phyloP scores from a whole-genome alignment of 2,888 invertebrate species.

The Chymomyza procnemis region DNA sequence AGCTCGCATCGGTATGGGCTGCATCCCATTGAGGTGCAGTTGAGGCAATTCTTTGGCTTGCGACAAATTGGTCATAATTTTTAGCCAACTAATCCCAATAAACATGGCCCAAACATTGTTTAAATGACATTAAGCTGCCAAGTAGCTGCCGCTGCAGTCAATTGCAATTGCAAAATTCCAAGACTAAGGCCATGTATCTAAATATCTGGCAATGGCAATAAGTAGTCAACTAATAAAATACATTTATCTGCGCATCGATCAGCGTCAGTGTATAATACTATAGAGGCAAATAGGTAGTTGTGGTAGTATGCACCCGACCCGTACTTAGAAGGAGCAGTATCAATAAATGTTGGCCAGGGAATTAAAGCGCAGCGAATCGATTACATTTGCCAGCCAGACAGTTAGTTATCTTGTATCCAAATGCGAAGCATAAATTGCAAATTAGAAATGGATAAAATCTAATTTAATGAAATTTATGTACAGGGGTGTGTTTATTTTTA shows the following conservation, averaged over 20 bases:
- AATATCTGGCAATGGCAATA: slow-evolving; percentile 18
- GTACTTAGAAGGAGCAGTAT: slow-evolving; percentile 3
- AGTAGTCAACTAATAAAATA: slow-evolving; percentile 59
- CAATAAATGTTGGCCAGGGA: slow-evolving; percentile 30
- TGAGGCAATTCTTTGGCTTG: slow-evolving; percentile 25
- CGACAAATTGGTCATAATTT: slow-evolving; percentile 75
- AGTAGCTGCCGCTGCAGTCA: neutral
- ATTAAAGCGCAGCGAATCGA: slow-evolving; percentile 53
- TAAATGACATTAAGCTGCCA: slow-evolving; percentile 71
- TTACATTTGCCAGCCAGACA: slow-evolving; percentile 21
- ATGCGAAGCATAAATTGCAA: slow-evolving; percentile 61
- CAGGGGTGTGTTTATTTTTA: neutral
- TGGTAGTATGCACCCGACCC: neutral
- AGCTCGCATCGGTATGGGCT: slow-evolving; percentile 3
- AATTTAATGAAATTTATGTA: slow-evolving; percentile 55
- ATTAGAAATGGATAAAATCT: slow-evolving; percentile 65
- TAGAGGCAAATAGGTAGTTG: neutral
- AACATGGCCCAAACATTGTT: slow-evolving; percentile 71
- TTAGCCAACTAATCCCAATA: slow-evolving; percentile 74
- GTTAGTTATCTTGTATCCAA: slow-evolving; percentile 7
- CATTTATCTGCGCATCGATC: slow-evolving; percentile 70
- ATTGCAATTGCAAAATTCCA: neutral
- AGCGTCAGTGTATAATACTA: slow-evolving; percentile 31
- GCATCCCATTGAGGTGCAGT: slow-evolving; percentile 50
- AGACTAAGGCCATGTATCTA: neutral